Evolutionary conservation across 2,113 vertebrate genomes (phyloP).

Genomic region (Gambusia affinis): DNA sequence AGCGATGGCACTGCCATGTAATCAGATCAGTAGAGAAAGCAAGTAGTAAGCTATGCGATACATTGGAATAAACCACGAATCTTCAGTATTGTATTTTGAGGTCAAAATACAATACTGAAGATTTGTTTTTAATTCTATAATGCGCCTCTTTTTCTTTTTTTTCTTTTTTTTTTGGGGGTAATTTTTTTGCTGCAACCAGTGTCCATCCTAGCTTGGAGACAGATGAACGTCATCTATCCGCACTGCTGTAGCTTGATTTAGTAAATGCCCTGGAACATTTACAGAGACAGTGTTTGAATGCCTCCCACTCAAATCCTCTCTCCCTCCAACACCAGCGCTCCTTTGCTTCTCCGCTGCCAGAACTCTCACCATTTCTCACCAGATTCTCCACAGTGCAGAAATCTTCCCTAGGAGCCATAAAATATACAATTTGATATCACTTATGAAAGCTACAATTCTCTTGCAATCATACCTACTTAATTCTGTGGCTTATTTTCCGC

Average conservation of each 20-base stretch:
- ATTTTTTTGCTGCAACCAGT: constrained; percentile 28
- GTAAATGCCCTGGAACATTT: constrained; percentile 77
- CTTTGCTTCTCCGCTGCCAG: constrained; percentile 68
- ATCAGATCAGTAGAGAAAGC: background rate
- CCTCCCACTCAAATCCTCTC: constrained; percentile 81
- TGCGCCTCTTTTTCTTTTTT: background rate
- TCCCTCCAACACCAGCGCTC: constrained; percentile 73
- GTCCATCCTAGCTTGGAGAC: constrained; percentile 59
- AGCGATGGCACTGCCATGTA: background rate
- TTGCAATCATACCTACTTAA: background rate
- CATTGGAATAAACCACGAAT: background rate
- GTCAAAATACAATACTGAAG: background rate
- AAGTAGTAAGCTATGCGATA: background rate
- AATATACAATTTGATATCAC: constrained; percentile 7
- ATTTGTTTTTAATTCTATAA: background rate
- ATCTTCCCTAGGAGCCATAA: constrained; percentile 23
- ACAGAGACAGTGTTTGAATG: constrained; percentile 80
- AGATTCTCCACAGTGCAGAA: constrained; percentile 49
- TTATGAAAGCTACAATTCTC: background rate
- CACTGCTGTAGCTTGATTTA: constrained; percentile 74
- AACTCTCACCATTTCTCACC: constrained; percentile 68
- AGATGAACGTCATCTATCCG: constrained; percentile 60
- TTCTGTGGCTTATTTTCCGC: background rate
- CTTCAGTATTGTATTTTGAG: background rate
- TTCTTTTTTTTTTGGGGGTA: constrained; percentile 1